These are phyloP conservation scores for Ovis canadensis DNA, from an alignment of 2,113 vertebrate species.

Conservation along the genomic window DNA sequence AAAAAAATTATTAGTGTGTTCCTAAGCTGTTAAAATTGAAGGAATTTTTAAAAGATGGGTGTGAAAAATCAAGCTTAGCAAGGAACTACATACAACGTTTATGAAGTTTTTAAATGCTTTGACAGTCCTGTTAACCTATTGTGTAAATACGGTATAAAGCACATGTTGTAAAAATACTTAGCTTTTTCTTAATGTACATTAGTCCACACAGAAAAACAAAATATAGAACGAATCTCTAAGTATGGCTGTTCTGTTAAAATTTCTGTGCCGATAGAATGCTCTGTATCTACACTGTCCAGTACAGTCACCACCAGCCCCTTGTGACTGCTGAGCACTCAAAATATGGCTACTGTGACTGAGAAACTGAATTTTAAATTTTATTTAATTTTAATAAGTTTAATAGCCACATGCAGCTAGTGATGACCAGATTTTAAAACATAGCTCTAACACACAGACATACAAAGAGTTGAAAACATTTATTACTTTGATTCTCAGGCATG, in stretches of 20 bases:
- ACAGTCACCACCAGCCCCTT: neutral
- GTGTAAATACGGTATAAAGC: neutral
- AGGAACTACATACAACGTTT: neutral
- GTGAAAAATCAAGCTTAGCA: neutral
- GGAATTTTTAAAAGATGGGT: neutral
- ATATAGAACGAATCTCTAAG: neutral
- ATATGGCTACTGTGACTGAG: neutral
- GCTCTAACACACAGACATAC: neutral
- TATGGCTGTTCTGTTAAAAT: neutral
- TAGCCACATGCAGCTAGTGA: neutral
- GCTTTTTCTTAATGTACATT: neutral
- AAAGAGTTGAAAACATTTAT: neutral
- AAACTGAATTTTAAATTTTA: neutral
- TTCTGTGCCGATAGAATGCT: neutral
- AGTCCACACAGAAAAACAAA: neutral
- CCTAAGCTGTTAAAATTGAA: constrained; percentile 4
- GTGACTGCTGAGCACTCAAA: neutral
- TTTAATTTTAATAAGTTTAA: constrained; percentile 1
- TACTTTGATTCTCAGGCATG: neutral
- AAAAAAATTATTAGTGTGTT: neutral
- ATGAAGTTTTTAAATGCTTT: neutral
- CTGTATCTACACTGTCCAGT: fast-evolving
- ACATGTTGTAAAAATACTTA: neutral
- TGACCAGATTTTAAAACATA: neutral
- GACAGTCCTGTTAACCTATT: neutral